Base-by-base conservation (phyloP, 1,140 invertebrate species). In the Drosophila sp. region DNA sequence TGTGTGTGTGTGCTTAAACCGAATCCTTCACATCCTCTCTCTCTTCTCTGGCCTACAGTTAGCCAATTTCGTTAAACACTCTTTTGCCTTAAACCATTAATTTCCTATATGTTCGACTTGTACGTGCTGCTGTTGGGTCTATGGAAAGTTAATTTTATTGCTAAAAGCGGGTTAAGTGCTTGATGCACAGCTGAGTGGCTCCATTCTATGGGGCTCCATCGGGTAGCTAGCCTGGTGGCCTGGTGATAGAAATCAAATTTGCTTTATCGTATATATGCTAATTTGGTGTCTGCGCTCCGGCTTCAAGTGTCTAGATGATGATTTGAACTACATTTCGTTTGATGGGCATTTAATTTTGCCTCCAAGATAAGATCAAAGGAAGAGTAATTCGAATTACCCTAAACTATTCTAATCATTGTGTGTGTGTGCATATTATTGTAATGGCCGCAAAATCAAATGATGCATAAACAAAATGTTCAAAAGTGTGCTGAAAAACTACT, bases 41-140 rank as follows among this genome's bases (percentile, higher is more conserved):
- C 23, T 63, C 40, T 58, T 23, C 17, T 10, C 25, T 25, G 29
- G 47, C 25, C 62, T 40, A 60, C 60, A 83, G 54, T 66, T 57
- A 69, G 69, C 68, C 80, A 84, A 70, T 87, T 89, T 78, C 58
- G 73, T 89, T 91, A 91, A 91, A 91, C 90, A 91, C 86, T 50
- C 44, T 91, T 91, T 91, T 91, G 85, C 86, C 90, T 91, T 91
- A 91, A 91, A 91, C 90, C 90, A 91, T 91, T 91, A 91, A 91
- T 91, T 91, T 91, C 72, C 84, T 89, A 89, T 89, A 89, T 73
- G 84, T 73, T 83, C 79, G 75, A 76, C 78, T 75, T 68, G 82
- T 81, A 86, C 82, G 74, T 85, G 81, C 65, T 85, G 69, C 62
- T 58, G 17, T 64, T 54, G 57, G 47, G 56, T 82, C 83, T 72